Percentiles rank a stretch among this genome's conserved stretches.
Conservation (phyloP, 1,140 invertebrate species). For the Drosophila varians region DNA sequence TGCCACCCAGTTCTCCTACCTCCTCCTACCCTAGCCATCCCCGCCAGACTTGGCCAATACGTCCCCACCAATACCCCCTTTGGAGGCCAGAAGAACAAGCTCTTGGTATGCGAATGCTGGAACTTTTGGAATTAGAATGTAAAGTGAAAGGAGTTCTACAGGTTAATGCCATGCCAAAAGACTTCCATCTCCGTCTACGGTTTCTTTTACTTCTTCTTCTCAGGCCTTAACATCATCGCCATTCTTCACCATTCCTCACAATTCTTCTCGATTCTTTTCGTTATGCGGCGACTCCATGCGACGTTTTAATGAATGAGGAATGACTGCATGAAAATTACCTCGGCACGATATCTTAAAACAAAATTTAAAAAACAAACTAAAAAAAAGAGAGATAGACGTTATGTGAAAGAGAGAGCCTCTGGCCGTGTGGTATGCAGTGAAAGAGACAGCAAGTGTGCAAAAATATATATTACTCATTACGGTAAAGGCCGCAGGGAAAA, state of each 20-base stretch:
- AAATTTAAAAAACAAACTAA: background rate
- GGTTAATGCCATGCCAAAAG: conserved; percentile 68
- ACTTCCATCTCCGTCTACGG: conserved; percentile 16
- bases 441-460: conserved; percentile 9
- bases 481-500: conserved; percentile 3
- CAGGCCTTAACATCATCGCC: background rate
- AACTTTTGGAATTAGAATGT: conserved; percentile 79
- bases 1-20: too few species aligned
- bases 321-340: conserved; percentile 69
- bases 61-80: background rate
- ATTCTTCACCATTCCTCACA: conserved; percentile 12
- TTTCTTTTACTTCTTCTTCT: conserved; percentile 9
- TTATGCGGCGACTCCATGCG: conserved; percentile 9
- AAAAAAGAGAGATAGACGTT: conserved; percentile 8
- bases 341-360: conserved; percentile 37
- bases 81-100: conserved; percentile 16
- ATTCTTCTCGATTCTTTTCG: conserved; percentile 12
- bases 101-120: conserved; percentile 74
- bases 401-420: conserved; percentile 5
- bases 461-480: conserved; percentile 25
- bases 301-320: conserved; percentile 71
- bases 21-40: background rate
- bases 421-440: conserved; percentile 3
- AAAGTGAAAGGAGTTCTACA: conserved; percentile 80
- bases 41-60: background rate